phyloP scores from a whole-genome alignment of 2,113 vertebrate species.

The Tychaedon coryphoeus region DNA sequence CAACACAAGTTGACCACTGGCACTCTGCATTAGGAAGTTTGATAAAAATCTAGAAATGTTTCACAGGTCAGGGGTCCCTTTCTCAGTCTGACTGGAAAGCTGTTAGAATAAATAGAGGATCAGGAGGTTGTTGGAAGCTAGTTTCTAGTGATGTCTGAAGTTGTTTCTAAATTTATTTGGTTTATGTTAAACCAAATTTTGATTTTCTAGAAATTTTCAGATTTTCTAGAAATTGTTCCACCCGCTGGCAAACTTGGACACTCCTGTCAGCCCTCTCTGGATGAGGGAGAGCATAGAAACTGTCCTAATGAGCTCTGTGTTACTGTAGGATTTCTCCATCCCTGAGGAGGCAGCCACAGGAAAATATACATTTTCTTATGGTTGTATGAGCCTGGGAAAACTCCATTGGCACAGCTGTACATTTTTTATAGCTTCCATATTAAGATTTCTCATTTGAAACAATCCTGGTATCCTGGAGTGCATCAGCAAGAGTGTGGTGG shows the following conservation, averaged over 20 bases:
- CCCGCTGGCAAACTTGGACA: background rate
- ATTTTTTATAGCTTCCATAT: background rate
- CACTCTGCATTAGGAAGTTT: background rate
- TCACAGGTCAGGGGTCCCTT: background rate
- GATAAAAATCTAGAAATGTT: background rate
- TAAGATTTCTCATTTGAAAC: background rate
- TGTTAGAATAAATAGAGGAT: background rate
- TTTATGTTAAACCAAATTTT: background rate
- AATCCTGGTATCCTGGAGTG: background rate
- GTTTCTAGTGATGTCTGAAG: background rate
- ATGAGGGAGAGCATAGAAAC: background rate
- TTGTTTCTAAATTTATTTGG: background rate
- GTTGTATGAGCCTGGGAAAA: background rate
- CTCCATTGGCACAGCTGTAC: background rate
- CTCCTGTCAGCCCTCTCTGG: background rate
- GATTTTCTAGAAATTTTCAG: background rate
- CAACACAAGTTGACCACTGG: background rate
- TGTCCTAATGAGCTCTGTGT: background rate
- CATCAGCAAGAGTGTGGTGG: fast-evolving
- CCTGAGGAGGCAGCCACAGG: background rate
- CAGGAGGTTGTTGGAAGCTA: background rate
- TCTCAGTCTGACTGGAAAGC: background rate
- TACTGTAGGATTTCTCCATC: background rate
- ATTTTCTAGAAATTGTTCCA: background rate
- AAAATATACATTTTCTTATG: background rate